Evolutionary conservation across 2,888 invertebrate genomes (phyloP), one percentile per base, ranked within the genome.

Genomic region (Globia sparganii): DNA sequence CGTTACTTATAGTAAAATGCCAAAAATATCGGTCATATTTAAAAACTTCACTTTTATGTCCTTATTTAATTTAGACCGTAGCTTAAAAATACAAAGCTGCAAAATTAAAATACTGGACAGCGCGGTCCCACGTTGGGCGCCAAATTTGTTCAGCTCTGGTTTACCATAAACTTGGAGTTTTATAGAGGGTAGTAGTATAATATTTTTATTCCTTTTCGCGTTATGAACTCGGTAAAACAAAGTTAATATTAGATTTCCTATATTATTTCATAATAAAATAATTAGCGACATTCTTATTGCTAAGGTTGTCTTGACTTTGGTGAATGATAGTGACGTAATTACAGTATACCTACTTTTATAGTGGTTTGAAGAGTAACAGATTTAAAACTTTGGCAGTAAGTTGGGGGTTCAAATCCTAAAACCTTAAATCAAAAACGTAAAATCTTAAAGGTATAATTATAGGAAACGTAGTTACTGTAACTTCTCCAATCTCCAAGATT

Each of bases 61-160:
- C 34, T 58, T 64, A 53, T 78, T 78, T 65, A 80, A 80, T 59
- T 73, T 43, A n/a, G 64, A 80, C 58, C 49, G 25, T 43, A 59
- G 28, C 56, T 58, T 68, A 43, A 53, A 53, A 64, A 81, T 53
- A 68, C 28, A 75, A 67, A n/a, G 56, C 43, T 68, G 58, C 58
- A 65, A 68, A 76, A 81, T 68, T 76, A 31, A 81, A 68, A 81
- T 64, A 53, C n/a, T n/a, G n/a, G 64, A 53, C 34, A 76, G 67
- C 62, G 34, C 15, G 15, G 49, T 15, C 67, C 66, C 62, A 53
- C 49, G 76, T 58, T 68, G 67, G 67, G 77, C 67, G 79, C 76
- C 79, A 64, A 79, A 80, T 76, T 58, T 43, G 34, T 81, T 64
- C 18, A 53, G 43, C 37, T 56, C 13, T 59, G 34, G 49, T 68